Evolutionary conservation across 2,888 invertebrate species (phyloP), one percentile per base, ranked within the genome.

Genomic region (Pharmacophagus antenor): DNA sequence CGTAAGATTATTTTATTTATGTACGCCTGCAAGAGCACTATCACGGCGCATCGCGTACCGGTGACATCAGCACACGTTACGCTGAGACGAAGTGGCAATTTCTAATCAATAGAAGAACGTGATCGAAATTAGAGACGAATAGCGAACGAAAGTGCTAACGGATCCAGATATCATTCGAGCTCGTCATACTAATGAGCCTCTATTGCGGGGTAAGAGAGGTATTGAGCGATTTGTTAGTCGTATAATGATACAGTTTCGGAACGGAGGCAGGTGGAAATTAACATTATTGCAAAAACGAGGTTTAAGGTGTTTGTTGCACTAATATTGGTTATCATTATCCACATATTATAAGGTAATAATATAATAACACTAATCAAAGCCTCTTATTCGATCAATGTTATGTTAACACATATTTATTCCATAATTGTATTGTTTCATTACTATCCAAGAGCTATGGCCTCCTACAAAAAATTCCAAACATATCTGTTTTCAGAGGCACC

Each of bases 31-130:
- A 50, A 6, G 58, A 61, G 52, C 49, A 51, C 48, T 56, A 58
- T 54, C 61, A 42, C 63, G 58, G 61, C 62, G 65, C 70, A 71
- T 70, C 67, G 68, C 66, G 65, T 63, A 52, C 54, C 52, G 71
- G 70, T 84, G 84, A 86, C 85, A 84, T 85, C 83, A 84, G 73
- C 64, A 20, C 66, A 70, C 73, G 73, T 70, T 63, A 67, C 71
- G 72, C 66, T 70, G 63, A 68, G 65, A 66, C 66, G 62, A 65
- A 72, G 77, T 70, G 70, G 75, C 79, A 82, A 77, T 86, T 86
- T 85, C 85, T 85, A 85, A 85, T 82, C 82, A 80, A 80, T 78
- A 71, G 69, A 67, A 63, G 68, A 46, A 65, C 85, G 84, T 85
- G 84, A 72, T 66, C 72, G 64, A 74, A 76, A 84, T 85, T 73